Evolutionary conservation across 2,113 vertebrate species (phyloP).

Genomic region (Coregonus clupeaformis): DNA sequence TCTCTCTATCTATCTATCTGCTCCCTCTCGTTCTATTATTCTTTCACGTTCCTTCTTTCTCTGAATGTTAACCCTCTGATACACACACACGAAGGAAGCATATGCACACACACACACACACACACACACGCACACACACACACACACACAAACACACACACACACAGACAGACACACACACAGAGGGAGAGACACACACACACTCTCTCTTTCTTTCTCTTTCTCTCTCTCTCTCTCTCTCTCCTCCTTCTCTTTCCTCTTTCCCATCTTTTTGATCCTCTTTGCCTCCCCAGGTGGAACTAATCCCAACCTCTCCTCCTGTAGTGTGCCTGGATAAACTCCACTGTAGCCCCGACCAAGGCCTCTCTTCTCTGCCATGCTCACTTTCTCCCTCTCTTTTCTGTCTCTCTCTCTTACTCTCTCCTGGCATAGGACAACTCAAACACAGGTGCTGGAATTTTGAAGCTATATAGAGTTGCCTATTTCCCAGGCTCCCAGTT

Average conservation of each 20-base stretch:
- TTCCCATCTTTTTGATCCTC: background rate
- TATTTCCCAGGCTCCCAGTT: background rate
- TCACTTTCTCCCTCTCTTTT: no score
- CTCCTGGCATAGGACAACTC: no score
- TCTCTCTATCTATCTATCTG: no score
- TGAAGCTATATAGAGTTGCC: background rate
- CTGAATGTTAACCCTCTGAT: background rate
- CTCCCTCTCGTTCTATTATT: no score
- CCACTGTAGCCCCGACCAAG: background rate
- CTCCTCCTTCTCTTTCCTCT: no score
- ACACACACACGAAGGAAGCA: no score
- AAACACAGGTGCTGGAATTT: background rate
- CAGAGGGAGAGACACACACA: background rate
- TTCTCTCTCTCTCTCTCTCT: background rate
- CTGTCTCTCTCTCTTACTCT: no score
- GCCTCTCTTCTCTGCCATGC: no score
- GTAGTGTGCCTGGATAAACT: conserved; percentile 1
- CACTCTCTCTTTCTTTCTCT: background rate
- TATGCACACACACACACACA: no score
- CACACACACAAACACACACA: background rate
- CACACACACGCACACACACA: conserved; percentile 3
- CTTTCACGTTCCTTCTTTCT: background rate
- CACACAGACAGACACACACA: background rate
- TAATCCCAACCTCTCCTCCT: background rate
- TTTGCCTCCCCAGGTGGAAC: background rate